A percentile compares a stretch with the other conserved stretches of the same genome.
These are phyloP conservation scores for Frieseomelitta varia DNA, from an alignment of 1,140 invertebrate species.

Conservation along the genomic window DNA sequence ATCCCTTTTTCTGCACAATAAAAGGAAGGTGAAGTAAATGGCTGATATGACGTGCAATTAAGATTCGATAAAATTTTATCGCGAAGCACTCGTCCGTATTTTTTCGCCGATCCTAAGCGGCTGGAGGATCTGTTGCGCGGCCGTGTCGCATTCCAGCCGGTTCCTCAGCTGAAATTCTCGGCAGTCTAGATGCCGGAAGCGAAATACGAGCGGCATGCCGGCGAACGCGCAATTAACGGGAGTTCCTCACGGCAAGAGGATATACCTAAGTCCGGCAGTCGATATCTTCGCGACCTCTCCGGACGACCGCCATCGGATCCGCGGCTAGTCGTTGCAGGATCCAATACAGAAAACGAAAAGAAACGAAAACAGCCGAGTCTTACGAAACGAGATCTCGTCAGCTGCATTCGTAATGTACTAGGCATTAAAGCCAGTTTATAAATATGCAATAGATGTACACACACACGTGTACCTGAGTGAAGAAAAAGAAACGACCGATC, in stretches of 20 bases:
- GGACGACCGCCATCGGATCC: not conserved
- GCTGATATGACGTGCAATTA: conserved; percentile 2
- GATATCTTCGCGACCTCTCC: conserved; percentile 32
- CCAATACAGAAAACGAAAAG: not conserved
- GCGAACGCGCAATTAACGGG: conserved; percentile 60
- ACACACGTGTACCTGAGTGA: not conserved
- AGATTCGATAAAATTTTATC: conserved; percentile 35
- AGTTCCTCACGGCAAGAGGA: conserved; percentile 28
- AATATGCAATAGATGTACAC: conserved; percentile 34
- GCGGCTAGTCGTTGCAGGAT: not conserved
- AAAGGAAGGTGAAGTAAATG: not conserved
- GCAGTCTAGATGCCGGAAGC: conserved; percentile 59
- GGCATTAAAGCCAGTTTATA: conserved; percentile 29
- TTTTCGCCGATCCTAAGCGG: conserved; percentile 1
- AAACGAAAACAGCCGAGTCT: conserved; percentile 1
- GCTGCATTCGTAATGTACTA: conserved; percentile 3
- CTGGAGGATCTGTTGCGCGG: conserved; percentile 9
- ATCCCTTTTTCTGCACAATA: too few relatives aligned
- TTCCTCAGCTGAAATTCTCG: conserved; percentile 46
- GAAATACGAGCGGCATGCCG: conserved; percentile 53
- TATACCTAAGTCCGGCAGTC: conserved; percentile 41
- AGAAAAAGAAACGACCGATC: conserved; percentile 27
- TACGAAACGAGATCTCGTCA: conserved; percentile 28
- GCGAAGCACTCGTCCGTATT: not conserved
- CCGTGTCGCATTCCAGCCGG: conserved; percentile 32